Percentiles rank a stretch among this genome's conserved stretches.
These are phyloP conservation scores for Cranoglanis bouderius DNA, from an alignment of 2,113 vertebrate species.

Conservation along the genomic window DNA sequence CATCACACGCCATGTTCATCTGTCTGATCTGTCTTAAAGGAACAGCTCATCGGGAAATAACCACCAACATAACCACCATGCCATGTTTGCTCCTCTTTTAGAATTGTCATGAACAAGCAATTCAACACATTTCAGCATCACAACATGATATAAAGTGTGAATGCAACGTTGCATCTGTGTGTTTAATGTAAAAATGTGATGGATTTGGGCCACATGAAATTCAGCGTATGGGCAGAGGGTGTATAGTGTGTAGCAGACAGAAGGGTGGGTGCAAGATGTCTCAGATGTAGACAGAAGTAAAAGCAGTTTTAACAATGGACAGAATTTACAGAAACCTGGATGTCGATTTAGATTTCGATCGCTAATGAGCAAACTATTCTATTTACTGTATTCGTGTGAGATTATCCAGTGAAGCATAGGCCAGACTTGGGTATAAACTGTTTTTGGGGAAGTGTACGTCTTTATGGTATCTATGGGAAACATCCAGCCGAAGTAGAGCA, in stretches of 20 bases:
- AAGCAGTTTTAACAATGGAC: background rate
- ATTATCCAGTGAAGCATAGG: background rate
- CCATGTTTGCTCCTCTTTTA: background rate
- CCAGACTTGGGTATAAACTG: background rate
- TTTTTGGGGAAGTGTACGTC: background rate
- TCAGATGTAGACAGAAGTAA: background rate
- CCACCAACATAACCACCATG: background rate
- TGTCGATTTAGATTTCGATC: background rate
- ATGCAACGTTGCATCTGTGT: background rate
- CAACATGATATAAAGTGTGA: background rate
- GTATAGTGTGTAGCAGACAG: background rate
- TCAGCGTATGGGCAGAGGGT: background rate
- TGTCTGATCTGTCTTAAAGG: conserved; percentile 15
- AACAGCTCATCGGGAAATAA: conserved; percentile 5
- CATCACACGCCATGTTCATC: background rate
- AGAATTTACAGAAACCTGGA: no score
- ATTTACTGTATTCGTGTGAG: background rate
- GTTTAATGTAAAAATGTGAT: no score
- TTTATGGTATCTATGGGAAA: background rate
- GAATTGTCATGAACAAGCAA: background rate
- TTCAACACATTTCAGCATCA: background rate
- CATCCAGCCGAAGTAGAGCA: background rate
- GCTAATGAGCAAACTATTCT: background rate
- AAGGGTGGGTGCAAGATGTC: background rate
- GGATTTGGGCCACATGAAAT: no score